phyloP scores from a whole-genome alignment of 1,140 invertebrate species.

The Camponotus floridanus region DNA sequence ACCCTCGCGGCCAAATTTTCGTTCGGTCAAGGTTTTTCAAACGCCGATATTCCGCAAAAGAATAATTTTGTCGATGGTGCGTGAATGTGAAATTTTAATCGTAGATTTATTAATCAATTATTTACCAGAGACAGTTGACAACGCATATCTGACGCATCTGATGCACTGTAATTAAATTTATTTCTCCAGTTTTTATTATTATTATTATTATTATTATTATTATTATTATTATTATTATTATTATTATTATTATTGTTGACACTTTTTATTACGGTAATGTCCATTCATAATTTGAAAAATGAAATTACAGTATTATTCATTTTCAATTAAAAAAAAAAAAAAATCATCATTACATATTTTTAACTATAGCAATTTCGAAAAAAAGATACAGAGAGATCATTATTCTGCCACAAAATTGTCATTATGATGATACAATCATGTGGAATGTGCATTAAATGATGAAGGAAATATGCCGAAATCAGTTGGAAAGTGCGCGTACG shows the following conservation, averaged over 20 bases:
- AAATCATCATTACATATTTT: neutral
- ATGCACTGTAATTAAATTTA: neutral
- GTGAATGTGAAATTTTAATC: neutral
- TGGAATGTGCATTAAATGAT: slow-evolving; percentile 42
- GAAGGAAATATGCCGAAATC: slow-evolving; percentile 53
- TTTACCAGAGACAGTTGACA: neutral
- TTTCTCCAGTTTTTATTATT: neutral
- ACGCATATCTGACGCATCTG: neutral
- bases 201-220: neutral
- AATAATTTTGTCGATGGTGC: neutral
- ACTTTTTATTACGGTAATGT: neutral
- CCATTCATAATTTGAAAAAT: neutral
- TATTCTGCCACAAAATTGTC: slow-evolving; percentile 17
- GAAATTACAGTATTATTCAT: neutral
- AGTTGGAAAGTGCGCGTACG: slow-evolving; percentile 10
- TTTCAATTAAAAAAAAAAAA: neutral
- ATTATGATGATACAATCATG: slow-evolving; percentile 24
- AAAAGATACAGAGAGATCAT: neutral
- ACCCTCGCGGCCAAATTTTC: slow-evolving; percentile 20
- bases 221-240: neutral
- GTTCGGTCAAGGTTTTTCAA: neutral
- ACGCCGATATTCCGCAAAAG: neutral
- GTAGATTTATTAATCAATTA: neutral
- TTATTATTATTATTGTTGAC: neutral
- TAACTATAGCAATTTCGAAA: neutral